phyloP scores from a whole-genome alignment of 2,797 vertebrate species.

The Liparis tanakae region DNA sequence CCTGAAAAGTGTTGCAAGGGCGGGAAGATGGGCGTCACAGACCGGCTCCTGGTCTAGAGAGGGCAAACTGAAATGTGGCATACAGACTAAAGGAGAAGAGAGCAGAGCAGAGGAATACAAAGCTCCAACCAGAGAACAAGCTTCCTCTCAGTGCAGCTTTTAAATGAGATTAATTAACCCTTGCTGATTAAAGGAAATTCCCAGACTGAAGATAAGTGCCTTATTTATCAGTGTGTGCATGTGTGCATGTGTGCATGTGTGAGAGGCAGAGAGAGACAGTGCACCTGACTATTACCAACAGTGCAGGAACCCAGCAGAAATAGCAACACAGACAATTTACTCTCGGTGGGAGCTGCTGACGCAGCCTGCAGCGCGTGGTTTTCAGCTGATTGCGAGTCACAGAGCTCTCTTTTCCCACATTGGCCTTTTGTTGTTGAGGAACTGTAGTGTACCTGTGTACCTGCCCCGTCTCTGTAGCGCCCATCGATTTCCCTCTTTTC shows the following conservation, averaged over 20 bases:
- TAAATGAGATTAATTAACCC: constrained; percentile 40
- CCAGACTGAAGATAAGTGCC: constrained; percentile 29
- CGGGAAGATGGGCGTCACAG: neutral
- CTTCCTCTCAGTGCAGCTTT: constrained; percentile 15
- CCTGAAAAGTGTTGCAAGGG: too few species aligned
- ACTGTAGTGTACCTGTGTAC: constrained; percentile 47
- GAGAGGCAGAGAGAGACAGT: constrained; percentile 1
- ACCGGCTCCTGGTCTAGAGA: neutral
- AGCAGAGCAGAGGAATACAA: constrained; percentile 8
- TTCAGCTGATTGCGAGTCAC: constrained; percentile 47
- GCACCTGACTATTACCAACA: constrained; percentile 36
- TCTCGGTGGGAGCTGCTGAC: constrained; percentile 42
- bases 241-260: neutral
- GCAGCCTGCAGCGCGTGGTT: constrained; percentile 42
- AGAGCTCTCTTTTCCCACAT: constrained; percentile 37
- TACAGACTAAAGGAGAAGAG: neutral
- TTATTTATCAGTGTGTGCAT: constrained; percentile 15
- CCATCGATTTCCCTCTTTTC: constrained; percentile 66
- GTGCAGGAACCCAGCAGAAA: constrained; percentile 41
- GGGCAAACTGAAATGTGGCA: too few species aligned
- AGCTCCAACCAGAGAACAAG: constrained; percentile 8
- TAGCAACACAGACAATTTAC: constrained; percentile 54
- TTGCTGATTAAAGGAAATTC: constrained; percentile 42
- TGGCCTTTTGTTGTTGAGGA: constrained; percentile 57
- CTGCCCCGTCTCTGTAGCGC: constrained; percentile 38